Conservation (phyloP, 2,113 vertebrate genomes). For the Ramphastos sulfuratus region DNA sequence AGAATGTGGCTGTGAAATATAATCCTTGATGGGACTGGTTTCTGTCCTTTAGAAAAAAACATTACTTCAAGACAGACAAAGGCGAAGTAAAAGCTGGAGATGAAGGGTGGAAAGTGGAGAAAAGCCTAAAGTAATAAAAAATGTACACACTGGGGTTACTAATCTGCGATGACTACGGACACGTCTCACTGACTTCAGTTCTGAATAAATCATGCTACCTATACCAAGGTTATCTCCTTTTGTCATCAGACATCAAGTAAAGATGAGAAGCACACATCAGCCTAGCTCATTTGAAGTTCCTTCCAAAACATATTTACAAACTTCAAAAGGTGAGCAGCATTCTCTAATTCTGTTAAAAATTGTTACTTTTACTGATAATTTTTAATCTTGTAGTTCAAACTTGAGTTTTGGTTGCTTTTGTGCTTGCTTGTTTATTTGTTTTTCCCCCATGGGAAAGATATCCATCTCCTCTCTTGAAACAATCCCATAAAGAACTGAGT, state of each 20-base stretch:
- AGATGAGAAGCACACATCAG: constrained; percentile 31
- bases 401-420: not conserved
- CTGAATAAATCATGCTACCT: constrained; percentile 63
- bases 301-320: not conserved
- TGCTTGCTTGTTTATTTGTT: not conserved
- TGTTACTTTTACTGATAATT: not conserved
- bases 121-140: constrained; percentile 55
- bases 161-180: not conserved
- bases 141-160: not conserved
- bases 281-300: not conserved
- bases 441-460: not conserved
- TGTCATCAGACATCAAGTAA: constrained; percentile 45
- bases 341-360: not conserved
- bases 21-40: constrained; percentile 24
- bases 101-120: constrained; percentile 6
- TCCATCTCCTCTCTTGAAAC: not conserved
- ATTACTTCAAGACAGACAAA: not conserved
- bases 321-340: not conserved
- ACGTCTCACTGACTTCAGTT: constrained; percentile 10
- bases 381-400: not conserved
- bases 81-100: constrained; percentile 8
- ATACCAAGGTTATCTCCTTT: constrained; percentile 48
- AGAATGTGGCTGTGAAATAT: constrained; percentile 49
- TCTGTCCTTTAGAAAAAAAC: constrained; percentile 33
- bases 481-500: not conserved